These are phyloP conservation scores for Sardina pilchardus DNA, from an alignment of 2,113 vertebrate species.

Conservation along the genomic window DNA sequence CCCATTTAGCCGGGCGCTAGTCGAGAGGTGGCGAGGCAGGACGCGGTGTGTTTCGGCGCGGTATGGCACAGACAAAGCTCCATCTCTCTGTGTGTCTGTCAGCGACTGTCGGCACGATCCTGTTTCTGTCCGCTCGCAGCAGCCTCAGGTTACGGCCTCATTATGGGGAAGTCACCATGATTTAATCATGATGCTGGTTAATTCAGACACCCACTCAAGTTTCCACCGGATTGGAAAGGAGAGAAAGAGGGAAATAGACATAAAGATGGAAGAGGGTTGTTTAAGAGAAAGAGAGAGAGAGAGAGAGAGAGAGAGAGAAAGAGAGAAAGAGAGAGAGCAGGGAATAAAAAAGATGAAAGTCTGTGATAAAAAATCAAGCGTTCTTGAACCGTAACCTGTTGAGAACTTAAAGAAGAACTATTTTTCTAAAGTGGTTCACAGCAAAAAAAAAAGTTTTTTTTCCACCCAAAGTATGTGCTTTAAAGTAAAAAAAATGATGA, in stretches of 20 bases:
- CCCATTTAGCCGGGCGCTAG: not conserved
- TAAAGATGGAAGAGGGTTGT: not conserved
- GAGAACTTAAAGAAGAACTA: no score
- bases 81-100: conserved; percentile 53
- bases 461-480: no score
- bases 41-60: not conserved
- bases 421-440: not conserved
- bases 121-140: conserved; percentile 61
- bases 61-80: conserved; percentile 16
- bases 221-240: conserved; percentile 60
- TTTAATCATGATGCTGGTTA: conserved; percentile 93
- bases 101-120: conserved; percentile 38
- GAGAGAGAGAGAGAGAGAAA: no score
- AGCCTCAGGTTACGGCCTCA: conserved; percentile 78
- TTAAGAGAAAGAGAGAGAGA: not conserved
- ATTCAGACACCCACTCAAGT: conserved; percentile 82
- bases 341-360: not conserved
- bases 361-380: not conserved
- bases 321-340: conserved; percentile 3
- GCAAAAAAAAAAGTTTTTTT: not conserved
- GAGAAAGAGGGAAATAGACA: conserved; percentile 11
- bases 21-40: not conserved
- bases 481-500: not conserved
- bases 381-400: not conserved
- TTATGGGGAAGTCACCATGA: conserved; percentile 83